These are phyloP conservation scores for Cavia aperea DNA, from an alignment of 2,113 vertebrate genomes.

Conservation along the genomic window DNA sequence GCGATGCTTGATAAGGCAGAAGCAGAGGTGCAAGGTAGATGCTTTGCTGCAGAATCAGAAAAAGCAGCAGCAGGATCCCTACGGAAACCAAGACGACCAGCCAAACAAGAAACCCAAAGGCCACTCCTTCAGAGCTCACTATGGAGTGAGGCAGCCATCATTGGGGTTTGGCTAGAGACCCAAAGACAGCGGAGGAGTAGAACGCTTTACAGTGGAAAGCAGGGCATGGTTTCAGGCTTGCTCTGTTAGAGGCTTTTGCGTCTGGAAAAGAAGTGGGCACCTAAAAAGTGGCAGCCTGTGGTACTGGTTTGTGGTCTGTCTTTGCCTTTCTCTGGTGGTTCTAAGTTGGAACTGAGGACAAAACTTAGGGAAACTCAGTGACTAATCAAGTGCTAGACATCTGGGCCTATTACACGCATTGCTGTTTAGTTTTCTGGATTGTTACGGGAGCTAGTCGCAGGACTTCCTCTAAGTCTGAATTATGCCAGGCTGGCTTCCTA, in stretches of 20 bases:
- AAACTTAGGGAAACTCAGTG: background rate
- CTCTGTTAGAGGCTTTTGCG: background rate
- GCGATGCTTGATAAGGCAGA: background rate
- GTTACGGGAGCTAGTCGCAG: background rate
- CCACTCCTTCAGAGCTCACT: background rate
- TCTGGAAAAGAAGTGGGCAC: background rate
- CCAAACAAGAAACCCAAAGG: background rate
- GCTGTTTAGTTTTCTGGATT: background rate
- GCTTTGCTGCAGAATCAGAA: background rate
- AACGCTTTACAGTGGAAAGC: background rate
- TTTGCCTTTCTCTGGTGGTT: background rate
- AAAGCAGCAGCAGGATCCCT: background rate
- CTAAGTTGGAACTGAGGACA: background rate
- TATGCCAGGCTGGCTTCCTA: background rate
- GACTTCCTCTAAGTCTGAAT: background rate
- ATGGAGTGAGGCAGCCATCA: background rate
- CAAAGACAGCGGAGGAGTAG: background rate
- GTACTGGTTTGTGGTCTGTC: background rate
- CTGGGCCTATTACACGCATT: background rate
- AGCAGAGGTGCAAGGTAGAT: background rate
- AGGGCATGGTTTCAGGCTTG: background rate
- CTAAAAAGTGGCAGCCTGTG: background rate
- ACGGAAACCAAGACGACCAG: background rate
- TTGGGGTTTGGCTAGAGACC: background rate
- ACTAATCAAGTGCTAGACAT: background rate